Conservation (phyloP, 2,113 vertebrate genomes). For the Tricholaema leucomelas region DNA sequence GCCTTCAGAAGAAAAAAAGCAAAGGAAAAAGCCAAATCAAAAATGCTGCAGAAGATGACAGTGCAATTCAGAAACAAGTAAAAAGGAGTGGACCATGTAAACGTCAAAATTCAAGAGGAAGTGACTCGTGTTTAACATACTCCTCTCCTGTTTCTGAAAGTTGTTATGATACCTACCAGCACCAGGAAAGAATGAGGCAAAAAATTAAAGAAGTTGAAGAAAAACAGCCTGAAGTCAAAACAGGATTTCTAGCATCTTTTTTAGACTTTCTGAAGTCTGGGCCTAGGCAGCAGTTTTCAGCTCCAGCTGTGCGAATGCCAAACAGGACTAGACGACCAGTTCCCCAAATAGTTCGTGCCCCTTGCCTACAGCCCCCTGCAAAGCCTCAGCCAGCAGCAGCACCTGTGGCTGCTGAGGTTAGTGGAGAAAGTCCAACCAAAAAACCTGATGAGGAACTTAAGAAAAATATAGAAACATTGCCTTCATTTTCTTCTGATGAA, state of each 20-base stretch:
- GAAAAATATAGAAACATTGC: conserved; percentile 88
- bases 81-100: conserved; percentile 86
- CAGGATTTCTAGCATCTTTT: conserved; percentile 96
- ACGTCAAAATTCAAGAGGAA: conserved; percentile 85
- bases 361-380: conserved; percentile 74
- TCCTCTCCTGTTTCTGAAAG: conserved; percentile 77
- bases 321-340: conserved; percentile 87
- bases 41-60: conserved; percentile 80
- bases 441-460: conserved; percentile 87
- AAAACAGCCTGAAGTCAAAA: conserved; percentile 98
- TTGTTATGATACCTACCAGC: conserved; percentile 88
- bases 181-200: conserved; percentile 96
- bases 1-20: conserved; percentile 84
- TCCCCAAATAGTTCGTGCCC: conserved; percentile 75
- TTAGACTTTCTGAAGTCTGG: conserved; percentile 97
- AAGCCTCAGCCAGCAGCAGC: conserved; percentile 73
- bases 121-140: conserved; percentile 81
- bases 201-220: conserved; percentile 98
- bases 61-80: conserved; percentile 74
- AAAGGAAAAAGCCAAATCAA: conserved; percentile 83
- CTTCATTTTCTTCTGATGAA: conserved; percentile 95
- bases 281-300: conserved; percentile 93
- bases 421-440: conserved; percentile 78
- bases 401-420: conserved; percentile 73
- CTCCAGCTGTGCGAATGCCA: conserved; percentile 86